phyloP scores from a whole-genome alignment of 2,888 invertebrate species.

The Eupithecia vulgata region DNA sequence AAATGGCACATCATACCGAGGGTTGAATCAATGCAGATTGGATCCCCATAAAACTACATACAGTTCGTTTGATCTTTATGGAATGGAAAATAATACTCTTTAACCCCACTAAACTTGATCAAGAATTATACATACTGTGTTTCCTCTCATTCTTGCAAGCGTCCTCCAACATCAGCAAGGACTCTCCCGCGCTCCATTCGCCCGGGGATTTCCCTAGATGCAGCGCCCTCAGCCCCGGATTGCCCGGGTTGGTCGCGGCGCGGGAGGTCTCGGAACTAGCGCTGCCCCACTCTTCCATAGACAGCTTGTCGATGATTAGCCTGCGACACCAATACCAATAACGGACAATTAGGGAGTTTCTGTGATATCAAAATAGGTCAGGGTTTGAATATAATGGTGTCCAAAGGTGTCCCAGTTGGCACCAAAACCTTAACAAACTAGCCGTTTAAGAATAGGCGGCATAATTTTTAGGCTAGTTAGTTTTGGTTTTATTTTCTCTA shows the following conservation, averaged over 20 bases:
- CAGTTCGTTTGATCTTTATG: neutral
- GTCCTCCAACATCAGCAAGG: constrained; percentile 78
- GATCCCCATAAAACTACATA: neutral
- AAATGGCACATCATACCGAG: neutral
- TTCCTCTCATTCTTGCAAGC: constrained; percentile 79
- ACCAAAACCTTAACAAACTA: no score
- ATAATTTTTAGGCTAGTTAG: no score
- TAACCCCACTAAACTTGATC: neutral
- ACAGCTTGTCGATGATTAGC: constrained; percentile 79
- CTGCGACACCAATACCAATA: constrained; percentile 50
- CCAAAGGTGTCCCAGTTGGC: no score
- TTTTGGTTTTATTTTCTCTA: neutral
- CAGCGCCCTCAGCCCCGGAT: constrained; percentile 53
- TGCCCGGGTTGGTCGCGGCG: constrained; percentile 39
- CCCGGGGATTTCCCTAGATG: constrained; percentile 79
- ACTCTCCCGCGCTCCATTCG: constrained; percentile 80
- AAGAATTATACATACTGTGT: constrained; percentile 65
- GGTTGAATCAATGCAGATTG: neutral
- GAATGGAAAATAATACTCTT: neutral
- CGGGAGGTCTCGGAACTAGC: constrained; percentile 54
- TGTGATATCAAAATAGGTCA: neutral
- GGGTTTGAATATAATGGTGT: neutral
- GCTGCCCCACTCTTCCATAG: constrained; percentile 68
- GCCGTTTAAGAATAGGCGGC: no score
- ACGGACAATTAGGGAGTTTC: constrained; percentile 25